These are phyloP conservation scores for Tribolium madens DNA, from an alignment of 1,140 invertebrate species.

Conservation along the genomic window DNA sequence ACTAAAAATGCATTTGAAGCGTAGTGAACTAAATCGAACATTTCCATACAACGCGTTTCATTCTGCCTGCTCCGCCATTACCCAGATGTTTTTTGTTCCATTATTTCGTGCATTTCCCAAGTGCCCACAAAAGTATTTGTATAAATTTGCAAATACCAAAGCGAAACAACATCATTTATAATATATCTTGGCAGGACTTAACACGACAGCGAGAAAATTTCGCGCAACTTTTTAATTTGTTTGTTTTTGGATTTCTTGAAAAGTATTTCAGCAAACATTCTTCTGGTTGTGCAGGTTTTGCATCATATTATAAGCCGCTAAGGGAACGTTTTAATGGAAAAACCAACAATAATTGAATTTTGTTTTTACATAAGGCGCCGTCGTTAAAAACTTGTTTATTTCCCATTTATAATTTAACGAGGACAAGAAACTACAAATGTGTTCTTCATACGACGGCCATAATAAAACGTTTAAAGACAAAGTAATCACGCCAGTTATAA, in stretches of 20 bases:
- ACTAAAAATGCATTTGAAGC: not conserved
- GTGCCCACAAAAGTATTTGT: conserved; percentile 34
- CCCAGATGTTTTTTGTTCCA: conserved; percentile 2
- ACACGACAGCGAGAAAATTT: conserved; percentile 22
- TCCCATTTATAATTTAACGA: conserved; percentile 22
- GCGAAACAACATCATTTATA: conserved; percentile 34
- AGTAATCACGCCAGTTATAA: not conserved
- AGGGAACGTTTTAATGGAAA: not conserved
- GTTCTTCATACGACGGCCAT: not conserved
- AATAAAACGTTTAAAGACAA: conserved; percentile 9
- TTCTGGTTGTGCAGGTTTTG: not conserved
- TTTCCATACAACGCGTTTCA: conserved; percentile 7
- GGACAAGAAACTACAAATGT: conserved; percentile 5
- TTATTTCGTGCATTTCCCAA: conserved; percentile 29
- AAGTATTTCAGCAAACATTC: conserved; percentile 10
- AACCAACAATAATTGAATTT: conserved; percentile 14
- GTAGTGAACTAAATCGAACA: not conserved
- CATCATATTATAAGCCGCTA: not conserved
- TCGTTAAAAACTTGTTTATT: conserved; percentile 19
- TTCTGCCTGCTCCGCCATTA: conserved; percentile 18
- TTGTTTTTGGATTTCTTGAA: not conserved
- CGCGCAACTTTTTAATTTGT: conserved; percentile 35
- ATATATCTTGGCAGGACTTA: conserved; percentile 22
- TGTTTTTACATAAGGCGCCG: not conserved
- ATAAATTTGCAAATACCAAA: conserved; percentile 33